Conservation (phyloP, 2,797 vertebrate genomes). For the Geotria australis region DNA sequence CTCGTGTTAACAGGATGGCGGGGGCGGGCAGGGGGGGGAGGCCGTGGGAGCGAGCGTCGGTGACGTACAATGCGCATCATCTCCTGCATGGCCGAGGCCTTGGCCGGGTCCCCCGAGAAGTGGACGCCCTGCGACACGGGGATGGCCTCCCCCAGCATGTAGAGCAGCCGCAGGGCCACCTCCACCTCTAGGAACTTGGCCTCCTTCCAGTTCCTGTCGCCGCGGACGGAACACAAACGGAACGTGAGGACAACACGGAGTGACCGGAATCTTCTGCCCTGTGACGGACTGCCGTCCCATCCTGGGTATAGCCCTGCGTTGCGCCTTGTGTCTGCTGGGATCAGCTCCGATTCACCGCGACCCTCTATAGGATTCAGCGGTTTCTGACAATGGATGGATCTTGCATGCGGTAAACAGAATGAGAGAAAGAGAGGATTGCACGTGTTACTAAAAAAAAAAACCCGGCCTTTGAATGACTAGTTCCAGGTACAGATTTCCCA, state of each 20-base stretch:
- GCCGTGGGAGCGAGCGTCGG: not conserved
- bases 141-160: slow-evolving; percentile 87
- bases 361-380: no score
- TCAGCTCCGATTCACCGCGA: no score
- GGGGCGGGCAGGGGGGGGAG: no score
- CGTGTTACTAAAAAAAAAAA: not conserved
- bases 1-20: no score
- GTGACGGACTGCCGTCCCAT: no score
- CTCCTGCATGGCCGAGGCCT: slow-evolving; percentile 65
- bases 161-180: slow-evolving; percentile 62
- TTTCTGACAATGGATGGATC: no score
- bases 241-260: not conserved
- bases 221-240: not conserved
- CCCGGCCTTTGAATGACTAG: no score
- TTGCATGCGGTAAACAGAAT: no score
- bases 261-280: not conserved
- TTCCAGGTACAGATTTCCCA: no score
- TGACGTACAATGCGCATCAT: slow-evolving; percentile 75
- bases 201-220: slow-evolving; percentile 44
- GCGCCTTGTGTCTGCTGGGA: no score
- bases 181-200: slow-evolving; percentile 77
- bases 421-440: slow-evolving; percentile 2
- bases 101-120: slow-evolving; percentile 58
- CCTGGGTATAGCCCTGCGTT: no score
- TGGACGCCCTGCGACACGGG: slow-evolving; percentile 74